A percentile compares a stretch with the other conserved stretches of the same genome.
These are phyloP conservation scores for Mnemiopsis leidyi DNA, from an alignment of 37 sponge, comb jelly and placozoan species.

Conservation along the genomic window DNA sequence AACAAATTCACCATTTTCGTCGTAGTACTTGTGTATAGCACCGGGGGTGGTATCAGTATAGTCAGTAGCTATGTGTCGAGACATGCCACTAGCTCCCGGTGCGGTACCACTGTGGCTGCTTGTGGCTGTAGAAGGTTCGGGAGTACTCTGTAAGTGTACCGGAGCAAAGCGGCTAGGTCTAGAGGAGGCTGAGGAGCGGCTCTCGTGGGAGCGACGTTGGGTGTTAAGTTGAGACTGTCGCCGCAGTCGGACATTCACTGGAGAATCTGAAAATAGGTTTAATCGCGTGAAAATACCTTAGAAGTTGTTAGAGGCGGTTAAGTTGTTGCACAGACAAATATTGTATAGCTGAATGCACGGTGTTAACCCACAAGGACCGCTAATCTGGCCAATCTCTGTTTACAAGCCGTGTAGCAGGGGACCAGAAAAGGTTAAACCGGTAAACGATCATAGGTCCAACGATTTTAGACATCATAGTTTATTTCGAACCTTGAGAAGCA, in stretches of 20 bases:
- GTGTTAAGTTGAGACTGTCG: slow-evolving; percentile 25
- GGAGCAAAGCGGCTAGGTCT: not conserved
- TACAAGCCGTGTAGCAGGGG: no score
- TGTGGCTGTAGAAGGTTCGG: not conserved
- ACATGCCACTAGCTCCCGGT: not conserved
- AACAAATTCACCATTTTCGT: slow-evolving; percentile 63
- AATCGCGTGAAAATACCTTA: no score
- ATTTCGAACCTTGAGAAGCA: not conserved
- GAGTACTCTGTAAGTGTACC: not conserved
- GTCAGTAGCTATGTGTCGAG: slow-evolving; percentile 69
- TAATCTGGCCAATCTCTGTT: no score
- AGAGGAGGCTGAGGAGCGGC: not conserved
- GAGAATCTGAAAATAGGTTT: slow-evolving; percentile 11
- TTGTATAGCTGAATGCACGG: no score
- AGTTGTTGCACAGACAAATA: no score
- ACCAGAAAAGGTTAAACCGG: no score
- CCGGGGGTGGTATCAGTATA: slow-evolving; percentile 69
- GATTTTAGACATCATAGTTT: no score
- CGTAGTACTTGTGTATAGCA: slow-evolving; percentile 80
- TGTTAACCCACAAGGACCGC: no score
- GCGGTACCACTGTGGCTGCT: not conserved
- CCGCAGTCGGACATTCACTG: slow-evolving; percentile 16
- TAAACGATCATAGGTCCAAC: no score
- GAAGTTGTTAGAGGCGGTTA: no score
- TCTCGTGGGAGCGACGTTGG: not conserved